These are phyloP conservation scores for Enteromius unitaeniatus DNA, from an alignment of 2,797 vertebrate species.

Conservation along the genomic window DNA sequence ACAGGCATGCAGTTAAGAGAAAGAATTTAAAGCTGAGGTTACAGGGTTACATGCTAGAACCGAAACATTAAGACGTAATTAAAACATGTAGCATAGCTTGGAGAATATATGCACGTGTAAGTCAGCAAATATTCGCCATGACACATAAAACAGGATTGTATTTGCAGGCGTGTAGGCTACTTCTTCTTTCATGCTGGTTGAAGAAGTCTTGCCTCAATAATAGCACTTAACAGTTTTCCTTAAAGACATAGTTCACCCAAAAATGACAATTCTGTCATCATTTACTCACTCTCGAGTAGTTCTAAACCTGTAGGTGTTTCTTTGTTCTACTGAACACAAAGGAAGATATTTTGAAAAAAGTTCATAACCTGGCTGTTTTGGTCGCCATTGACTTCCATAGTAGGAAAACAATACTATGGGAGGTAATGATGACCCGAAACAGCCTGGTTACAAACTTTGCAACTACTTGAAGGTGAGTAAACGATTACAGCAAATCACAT, in stretches of 20 bases:
- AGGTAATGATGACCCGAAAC: too few species aligned
- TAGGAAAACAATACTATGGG: too few species aligned
- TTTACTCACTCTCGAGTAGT: too few species aligned
- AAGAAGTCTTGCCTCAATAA: background rate
- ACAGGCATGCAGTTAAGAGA: background rate
- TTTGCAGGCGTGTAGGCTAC: background rate
- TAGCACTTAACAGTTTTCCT: background rate
- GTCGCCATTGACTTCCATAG: too few species aligned
- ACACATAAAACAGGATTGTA: background rate
- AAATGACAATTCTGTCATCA: too few species aligned
- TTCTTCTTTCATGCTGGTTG: background rate
- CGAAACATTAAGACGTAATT: constrained; percentile 16
- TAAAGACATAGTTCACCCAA: too few species aligned
- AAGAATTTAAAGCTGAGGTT: background rate
- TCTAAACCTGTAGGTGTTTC: too few species aligned
- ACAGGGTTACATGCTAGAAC: background rate
- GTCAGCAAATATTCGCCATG: background rate
- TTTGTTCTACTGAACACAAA: too few species aligned
- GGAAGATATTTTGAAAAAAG: too few species aligned
- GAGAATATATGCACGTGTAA: background rate
- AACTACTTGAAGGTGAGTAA: too few species aligned
- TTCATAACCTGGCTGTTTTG: too few species aligned
- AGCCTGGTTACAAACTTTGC: too few species aligned
- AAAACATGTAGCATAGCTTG: background rate
- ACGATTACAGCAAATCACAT: background rate